phyloP scores from a whole-genome alignment of 2,888 invertebrate genomes.

The Polylopha cassiicola region DNA sequence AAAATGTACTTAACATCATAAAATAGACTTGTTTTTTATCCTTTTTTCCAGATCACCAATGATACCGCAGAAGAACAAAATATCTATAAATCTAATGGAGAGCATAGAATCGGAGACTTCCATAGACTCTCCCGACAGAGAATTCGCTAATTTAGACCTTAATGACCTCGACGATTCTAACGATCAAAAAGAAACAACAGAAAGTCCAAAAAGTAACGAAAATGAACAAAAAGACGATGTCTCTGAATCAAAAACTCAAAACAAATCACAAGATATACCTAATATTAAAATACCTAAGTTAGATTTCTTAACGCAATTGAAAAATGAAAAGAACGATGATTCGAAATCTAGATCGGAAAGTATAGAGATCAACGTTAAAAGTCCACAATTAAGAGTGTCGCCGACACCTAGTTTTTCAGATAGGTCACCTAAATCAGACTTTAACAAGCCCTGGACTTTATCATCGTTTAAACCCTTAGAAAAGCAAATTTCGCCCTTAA shows the following conservation, averaged over 20 bases:
- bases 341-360: slow-evolving; percentile 28
- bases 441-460: slow-evolving; percentile 52
- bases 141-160: slow-evolving; percentile 64
- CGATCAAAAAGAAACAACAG: slow-evolving; percentile 34
- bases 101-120: slow-evolving; percentile 74
- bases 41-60: slow-evolving; percentile 65
- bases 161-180: slow-evolving; percentile 61
- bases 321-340: slow-evolving; percentile 55
- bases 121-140: slow-evolving; percentile 68
- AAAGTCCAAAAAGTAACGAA: slow-evolving; percentile 46
- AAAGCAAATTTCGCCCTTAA: slow-evolving; percentile 43
- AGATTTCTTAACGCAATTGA: slow-evolving; percentile 43
- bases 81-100: slow-evolving; percentile 73
- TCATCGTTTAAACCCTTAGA: slow-evolving; percentile 59
- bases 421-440: slow-evolving; percentile 55
- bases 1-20: too few species aligned
- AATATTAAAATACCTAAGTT: slow-evolving; percentile 64
- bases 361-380: slow-evolving; percentile 41
- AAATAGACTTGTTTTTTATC: too few species aligned
- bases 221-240: slow-evolving; percentile 38
- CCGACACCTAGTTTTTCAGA: slow-evolving; percentile 56
- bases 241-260: slow-evolving; percentile 43
- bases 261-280: too few species aligned
- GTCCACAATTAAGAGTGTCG: slow-evolving; percentile 50
- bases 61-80: slow-evolving; percentile 66